A percentile compares a stretch with the other conserved stretches of the same genome.
Conservation (phyloP, 1,140 invertebrate species). For the Brachionus manjavacas region DNA sequence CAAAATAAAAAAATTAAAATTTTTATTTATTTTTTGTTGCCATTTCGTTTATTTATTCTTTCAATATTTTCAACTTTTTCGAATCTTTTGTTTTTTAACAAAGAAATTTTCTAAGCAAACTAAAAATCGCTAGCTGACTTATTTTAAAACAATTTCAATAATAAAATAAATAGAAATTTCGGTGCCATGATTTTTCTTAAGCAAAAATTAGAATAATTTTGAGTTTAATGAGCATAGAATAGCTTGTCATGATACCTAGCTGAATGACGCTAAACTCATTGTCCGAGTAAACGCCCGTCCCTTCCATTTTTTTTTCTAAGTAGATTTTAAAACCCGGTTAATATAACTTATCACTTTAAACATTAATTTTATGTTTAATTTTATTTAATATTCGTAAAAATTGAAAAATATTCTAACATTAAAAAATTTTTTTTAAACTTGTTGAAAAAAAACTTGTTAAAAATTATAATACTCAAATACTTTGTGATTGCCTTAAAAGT, state of each 20-base stretch:
- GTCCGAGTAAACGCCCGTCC: not conserved
- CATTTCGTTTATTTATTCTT: constrained; percentile 12
- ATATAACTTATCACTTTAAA: not conserved
- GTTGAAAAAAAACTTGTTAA: not conserved
- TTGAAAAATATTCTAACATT: not conserved
- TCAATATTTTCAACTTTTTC: constrained; percentile 25
- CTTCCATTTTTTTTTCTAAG: not conserved
- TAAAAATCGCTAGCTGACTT: constrained; percentile 6
- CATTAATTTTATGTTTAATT: not conserved
- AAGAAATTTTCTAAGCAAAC: constrained; percentile 6
- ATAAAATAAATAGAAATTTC: not conserved
- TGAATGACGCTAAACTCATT: not conserved
- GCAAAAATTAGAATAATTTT: not conserved
- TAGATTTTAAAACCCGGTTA: not conserved
- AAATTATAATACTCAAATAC: not conserved
- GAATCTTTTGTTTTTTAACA: constrained; percentile 25
- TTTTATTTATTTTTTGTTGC: not conserved
- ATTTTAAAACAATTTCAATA: constrained; percentile 28
- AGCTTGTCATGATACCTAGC: not conserved
- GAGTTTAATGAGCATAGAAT: not conserved
- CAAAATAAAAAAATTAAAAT: not conserved
- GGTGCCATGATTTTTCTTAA: not conserved
- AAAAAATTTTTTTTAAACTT: not conserved
- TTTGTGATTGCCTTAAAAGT: not conserved
- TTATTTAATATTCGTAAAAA: not conserved